These are phyloP conservation scores for Idaea straminata DNA, from an alignment of 2,888 invertebrate species.

Conservation along the genomic window DNA sequence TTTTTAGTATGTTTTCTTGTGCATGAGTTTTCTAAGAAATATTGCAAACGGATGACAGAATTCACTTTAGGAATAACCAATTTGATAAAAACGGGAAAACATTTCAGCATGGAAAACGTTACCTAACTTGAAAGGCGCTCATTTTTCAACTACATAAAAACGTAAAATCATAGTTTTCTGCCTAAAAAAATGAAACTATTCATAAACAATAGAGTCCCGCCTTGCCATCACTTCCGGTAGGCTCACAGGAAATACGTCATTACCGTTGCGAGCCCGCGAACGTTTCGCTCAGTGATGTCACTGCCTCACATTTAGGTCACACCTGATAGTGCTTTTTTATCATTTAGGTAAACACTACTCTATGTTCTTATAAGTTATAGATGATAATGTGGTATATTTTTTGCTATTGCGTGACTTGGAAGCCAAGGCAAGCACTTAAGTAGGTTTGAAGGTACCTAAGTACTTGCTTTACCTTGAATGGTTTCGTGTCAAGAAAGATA, in stretches of 20 bases:
- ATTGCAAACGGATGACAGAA: too few species aligned
- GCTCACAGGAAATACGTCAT: conserved; percentile 54
- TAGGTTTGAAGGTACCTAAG: background rate
- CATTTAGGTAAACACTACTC: background rate
- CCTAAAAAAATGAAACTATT: conserved; percentile 6
- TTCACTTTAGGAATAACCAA: too few species aligned
- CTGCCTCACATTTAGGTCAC: background rate
- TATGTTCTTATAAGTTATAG: background rate
- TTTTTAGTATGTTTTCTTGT: too few species aligned
- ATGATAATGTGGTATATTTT: background rate
- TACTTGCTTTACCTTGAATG: background rate
- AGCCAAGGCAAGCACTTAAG: background rate
- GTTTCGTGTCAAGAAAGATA: background rate
- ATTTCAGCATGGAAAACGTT: too few species aligned
- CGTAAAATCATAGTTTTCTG: background rate
- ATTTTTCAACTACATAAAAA: background rate
- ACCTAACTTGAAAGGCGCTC: too few species aligned
- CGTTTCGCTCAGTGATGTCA: background rate
- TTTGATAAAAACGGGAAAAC: too few species aligned
- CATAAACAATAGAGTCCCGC: conserved; percentile 11
- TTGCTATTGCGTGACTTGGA: background rate
- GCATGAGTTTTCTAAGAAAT: too few species aligned
- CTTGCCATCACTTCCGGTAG: conserved; percentile 26
- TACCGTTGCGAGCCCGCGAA: conserved; percentile 29
- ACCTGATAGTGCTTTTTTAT: conserved; percentile 21